Conservation (phyloP, 2,797 vertebrate species). For the Atherinosoma microstoma region DNA sequence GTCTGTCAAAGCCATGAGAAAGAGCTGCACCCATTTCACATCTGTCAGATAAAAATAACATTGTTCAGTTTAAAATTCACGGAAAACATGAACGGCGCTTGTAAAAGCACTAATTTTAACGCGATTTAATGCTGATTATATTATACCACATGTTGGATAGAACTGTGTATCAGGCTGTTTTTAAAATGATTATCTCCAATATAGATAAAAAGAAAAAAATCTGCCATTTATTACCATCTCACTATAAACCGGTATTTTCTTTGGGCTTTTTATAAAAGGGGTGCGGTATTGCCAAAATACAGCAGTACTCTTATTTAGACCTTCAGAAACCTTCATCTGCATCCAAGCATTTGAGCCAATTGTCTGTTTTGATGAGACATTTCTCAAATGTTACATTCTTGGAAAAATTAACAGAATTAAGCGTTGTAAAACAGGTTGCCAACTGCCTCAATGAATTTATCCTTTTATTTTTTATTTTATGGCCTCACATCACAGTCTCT, state of each 20-base stretch:
- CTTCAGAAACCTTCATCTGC: neutral
- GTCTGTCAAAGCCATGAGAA: no score
- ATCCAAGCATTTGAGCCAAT: neutral
- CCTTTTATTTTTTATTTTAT: neutral
- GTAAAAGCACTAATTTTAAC: no score
- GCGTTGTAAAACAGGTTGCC: neutral
- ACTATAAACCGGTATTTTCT: neutral
- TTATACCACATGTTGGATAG: neutral
- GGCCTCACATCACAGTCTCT: neutral
- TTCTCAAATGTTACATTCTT: neutral
- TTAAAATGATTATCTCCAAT: neutral
- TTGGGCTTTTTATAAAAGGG: neutral
- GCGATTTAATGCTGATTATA: no score
- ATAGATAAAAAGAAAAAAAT: neutral
- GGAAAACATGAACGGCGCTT: no score
- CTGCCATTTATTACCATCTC: neutral
- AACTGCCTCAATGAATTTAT: neutral
- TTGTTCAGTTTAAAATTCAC: no score
- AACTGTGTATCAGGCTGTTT: neutral
- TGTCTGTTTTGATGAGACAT: neutral
- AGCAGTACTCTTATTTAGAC: neutral
- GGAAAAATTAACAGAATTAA: neutral
- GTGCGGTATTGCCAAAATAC: neutral
- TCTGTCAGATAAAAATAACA: no score
- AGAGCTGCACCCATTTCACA: no score